These are phyloP conservation scores for Smithornis capensis DNA, from an alignment of 2,113 vertebrate species.

Conservation along the genomic window DNA sequence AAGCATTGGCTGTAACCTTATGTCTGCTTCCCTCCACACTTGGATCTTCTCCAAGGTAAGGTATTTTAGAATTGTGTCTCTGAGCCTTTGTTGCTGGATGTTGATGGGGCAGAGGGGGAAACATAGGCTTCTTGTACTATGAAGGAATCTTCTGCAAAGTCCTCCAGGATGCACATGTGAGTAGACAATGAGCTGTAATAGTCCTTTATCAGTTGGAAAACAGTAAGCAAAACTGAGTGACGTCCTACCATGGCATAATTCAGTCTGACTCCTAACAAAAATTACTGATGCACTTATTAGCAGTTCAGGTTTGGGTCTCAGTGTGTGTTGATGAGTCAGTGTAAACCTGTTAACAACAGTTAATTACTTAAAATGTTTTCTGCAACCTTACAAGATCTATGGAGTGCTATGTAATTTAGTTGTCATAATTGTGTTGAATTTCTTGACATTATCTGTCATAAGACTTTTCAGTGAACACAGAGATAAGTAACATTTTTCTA, in stretches of 20 bases:
- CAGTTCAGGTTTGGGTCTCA: background rate
- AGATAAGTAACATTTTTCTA: background rate
- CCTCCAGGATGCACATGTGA: background rate
- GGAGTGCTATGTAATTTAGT: background rate
- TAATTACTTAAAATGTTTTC: conserved; percentile 28
- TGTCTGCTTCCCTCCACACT: background rate
- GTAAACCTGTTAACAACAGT: conserved; percentile 1
- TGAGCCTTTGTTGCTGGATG: background rate
- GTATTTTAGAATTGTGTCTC: background rate
- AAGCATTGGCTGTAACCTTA: background rate
- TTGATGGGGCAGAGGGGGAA: background rate
- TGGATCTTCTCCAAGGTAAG: background rate
- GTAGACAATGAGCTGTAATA: background rate
- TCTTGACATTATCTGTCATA: background rate
- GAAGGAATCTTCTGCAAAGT: background rate
- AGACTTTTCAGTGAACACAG: background rate
- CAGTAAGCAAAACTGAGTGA: background rate
- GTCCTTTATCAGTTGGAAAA: background rate
- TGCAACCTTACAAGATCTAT: background rate
- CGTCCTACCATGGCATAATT: background rate
- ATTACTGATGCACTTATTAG: background rate
- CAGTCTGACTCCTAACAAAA: background rate
- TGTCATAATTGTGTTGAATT: conserved; percentile 29
- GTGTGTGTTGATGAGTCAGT: background rate
- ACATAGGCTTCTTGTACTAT: background rate